A percentile compares a stretch with the other conserved stretches of the same genome.
Conservation (phyloP, 2,797 vertebrate genomes). For the Hozukius guyotensis region DNA sequence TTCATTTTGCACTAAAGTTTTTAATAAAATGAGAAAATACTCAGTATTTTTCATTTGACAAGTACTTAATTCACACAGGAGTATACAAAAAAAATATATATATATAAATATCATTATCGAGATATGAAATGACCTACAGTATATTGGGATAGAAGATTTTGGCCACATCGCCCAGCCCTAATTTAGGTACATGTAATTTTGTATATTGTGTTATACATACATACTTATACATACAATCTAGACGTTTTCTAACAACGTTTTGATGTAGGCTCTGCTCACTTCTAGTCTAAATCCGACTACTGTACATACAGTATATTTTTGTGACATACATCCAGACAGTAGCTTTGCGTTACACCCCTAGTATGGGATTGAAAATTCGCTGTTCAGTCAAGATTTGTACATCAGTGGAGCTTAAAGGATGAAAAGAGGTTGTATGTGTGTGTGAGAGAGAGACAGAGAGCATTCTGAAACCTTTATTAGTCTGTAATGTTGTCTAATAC, state of each 20-base stretch:
- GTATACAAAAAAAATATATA: no score
- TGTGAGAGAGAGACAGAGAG: neutral
- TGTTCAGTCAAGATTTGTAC: neutral
- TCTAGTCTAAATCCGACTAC: neutral
- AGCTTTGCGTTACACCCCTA: neutral
- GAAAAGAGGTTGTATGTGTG: neutral
- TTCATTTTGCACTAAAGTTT: no score
- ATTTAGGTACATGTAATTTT: neutral
- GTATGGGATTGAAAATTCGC: neutral
- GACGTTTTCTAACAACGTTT: neutral
- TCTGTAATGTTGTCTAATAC: conserved; percentile 13
- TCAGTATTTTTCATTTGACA: no score
- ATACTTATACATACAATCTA: neutral
- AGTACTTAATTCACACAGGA: no score
- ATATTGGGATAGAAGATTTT: no score
- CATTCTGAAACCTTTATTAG: neutral
- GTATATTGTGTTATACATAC: neutral
- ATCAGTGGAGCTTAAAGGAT: neutral
- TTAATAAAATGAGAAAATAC: no score
- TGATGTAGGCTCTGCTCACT: neutral
- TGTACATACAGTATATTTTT: neutral
- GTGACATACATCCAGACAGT: neutral
- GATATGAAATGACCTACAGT: no score
- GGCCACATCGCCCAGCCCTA: no score
- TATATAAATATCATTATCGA: no score